Base-by-base conservation (phyloP, 2,888 invertebrate species). In the Onthophagus sagittarius region DNA sequence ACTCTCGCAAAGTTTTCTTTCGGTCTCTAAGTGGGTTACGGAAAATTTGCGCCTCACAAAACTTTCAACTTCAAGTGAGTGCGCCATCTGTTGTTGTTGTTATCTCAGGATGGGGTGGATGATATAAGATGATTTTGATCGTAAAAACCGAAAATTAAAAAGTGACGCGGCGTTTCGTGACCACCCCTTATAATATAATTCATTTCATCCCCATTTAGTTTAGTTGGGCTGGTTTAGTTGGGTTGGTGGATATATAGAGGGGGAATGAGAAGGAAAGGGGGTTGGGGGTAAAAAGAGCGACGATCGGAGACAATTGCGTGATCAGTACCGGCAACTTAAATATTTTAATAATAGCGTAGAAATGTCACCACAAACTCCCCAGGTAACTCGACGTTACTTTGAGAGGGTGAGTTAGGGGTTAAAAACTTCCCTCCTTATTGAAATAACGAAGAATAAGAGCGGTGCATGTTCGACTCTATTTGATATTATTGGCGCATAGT, bases 221-320 rank as follows among this genome's bases (percentile, higher is more conserved):
- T 23, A 23, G 23, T 23, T 3, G 23, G 23, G 23, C 3, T 23
- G 23, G 23, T 23, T 23, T 23, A 3, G 23, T 23, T 23, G 23
- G 3, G 23, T n/a, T n/a, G 23, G 23, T 1, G 23, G 23, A 23
- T 23, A 3, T 23, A n/a, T n/a, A 33, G 33, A 7, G 39, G 11
- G 1, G 39, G 39, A 53, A 53, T 11, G 1, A 11, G 1, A 11
- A 53, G 5, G 2, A 23, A 53, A 53, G 9, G 39, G 39, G 39
- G 11, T 53, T 23, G 23, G 23, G 33, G 39, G 39, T 53, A 53
- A 53, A 11, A 53, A 53, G 23, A 23, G 77, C 79, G 70, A 73
- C 39, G 13, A 53, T 39, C 23, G 53, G 67, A 67, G 67, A 67
- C 67, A 67, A 67, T 67, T 67, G 67, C 67, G 67, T 67, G 67